Percentiles rank a stretch among this genome's conserved stretches.
Conservation (phyloP, 2,888 invertebrate species). For the Aphidius colemani region DNA sequence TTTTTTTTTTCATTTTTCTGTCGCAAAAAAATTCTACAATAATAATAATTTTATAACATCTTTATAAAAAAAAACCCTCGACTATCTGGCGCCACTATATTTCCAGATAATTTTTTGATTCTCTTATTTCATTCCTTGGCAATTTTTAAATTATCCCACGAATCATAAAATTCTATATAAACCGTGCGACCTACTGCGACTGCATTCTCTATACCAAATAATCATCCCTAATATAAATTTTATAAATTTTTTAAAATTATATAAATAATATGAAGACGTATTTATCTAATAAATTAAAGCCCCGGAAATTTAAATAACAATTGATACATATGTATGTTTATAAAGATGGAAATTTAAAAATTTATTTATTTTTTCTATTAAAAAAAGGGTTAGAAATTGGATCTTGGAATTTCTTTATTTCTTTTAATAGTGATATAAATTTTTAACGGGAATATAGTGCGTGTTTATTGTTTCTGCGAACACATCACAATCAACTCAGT, state of each 20-base stretch:
- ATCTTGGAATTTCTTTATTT: background rate
- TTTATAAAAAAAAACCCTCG: constrained; percentile 17
- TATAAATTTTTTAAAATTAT: constrained; percentile 32
- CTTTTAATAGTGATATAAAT: constrained; percentile 25
- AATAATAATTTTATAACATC: background rate
- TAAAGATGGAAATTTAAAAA: too few relatives aligned
- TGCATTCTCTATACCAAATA: constrained; percentile 36
- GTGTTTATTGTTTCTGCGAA: constrained; percentile 47
- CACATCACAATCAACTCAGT: constrained; percentile 40
- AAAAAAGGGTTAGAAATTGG: background rate
- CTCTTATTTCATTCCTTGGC: constrained; percentile 53
- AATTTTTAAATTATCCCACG: constrained; percentile 57
- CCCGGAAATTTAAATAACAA: background rate
- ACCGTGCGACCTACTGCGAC: constrained; percentile 15
- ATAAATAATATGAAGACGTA: constrained; percentile 10
- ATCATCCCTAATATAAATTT: background rate
- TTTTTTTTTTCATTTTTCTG: background rate
- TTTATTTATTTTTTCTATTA: background rate
- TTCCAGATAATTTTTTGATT: constrained; percentile 30
- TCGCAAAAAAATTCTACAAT: background rate
- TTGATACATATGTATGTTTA: too few relatives aligned
- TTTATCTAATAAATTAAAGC: background rate
- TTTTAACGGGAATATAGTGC: constrained; percentile 35
- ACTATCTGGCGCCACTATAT: background rate
- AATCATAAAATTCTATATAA: constrained; percentile 40